These are phyloP conservation scores for Limnephilus marmoratus DNA, from an alignment of 2,888 invertebrate species.

Conservation along the genomic window DNA sequence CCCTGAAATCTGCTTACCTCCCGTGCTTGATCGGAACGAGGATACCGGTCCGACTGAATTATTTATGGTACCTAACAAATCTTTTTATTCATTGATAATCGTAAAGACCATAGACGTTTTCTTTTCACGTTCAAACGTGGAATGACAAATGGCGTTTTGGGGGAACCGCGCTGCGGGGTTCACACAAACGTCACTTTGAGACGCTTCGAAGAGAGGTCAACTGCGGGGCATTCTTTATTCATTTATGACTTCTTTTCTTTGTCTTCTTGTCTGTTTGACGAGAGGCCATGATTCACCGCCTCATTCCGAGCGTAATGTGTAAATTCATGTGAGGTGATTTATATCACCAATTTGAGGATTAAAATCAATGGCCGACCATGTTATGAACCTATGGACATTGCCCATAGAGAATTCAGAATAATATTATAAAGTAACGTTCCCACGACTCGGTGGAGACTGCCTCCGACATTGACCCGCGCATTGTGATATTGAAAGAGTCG, in stretches of 20 bases:
- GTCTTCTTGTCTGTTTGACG: slow-evolving; percentile 49
- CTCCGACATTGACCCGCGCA: background rate
- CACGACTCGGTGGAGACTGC: background rate
- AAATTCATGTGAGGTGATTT: slow-evolving; percentile 47
- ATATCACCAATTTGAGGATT: slow-evolving; percentile 50
- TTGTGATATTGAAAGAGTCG: background rate
- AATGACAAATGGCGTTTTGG: slow-evolving; percentile 54
- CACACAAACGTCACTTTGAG: slow-evolving; percentile 49
- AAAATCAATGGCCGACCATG: slow-evolving; percentile 30
- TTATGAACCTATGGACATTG: background rate
- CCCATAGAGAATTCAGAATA: background rate
- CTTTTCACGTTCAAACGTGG: slow-evolving; percentile 48
- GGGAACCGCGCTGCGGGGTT: slow-evolving; percentile 52
- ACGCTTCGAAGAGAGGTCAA: slow-evolving; percentile 52
- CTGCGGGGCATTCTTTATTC: slow-evolving; percentile 30
- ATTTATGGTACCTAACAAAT: slow-evolving; percentile 51
- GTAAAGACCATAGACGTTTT: slow-evolving; percentile 58
- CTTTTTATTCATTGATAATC: slow-evolving; percentile 61
- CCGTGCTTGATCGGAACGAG: slow-evolving; percentile 40
- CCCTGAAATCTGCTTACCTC: background rate
- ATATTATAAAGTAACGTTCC: slow-evolving; percentile 13
- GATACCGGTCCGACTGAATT: slow-evolving; percentile 46
- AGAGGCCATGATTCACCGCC: slow-evolving; percentile 54
- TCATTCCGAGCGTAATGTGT: slow-evolving; percentile 5
- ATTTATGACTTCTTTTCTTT: slow-evolving; percentile 33